These are phyloP conservation scores for Alosa sapidissima DNA, from an alignment of 2,797 vertebrate species.

Conservation along the genomic window DNA sequence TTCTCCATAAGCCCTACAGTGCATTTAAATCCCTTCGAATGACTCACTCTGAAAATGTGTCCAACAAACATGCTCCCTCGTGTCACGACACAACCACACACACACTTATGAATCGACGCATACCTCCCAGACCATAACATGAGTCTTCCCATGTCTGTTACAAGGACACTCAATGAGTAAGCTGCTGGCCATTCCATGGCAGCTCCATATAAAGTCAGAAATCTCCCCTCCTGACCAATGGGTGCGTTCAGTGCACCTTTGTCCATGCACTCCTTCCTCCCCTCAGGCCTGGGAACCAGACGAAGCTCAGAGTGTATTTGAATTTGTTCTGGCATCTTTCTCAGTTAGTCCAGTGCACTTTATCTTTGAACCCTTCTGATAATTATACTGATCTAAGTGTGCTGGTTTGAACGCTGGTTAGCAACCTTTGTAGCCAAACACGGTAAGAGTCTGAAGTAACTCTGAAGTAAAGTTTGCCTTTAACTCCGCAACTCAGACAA, in stretches of 20 bases:
- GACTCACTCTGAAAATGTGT: constrained; percentile 23
- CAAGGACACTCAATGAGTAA: neutral
- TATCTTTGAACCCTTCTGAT: neutral
- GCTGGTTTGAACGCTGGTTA: neutral
- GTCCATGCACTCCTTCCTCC: neutral
- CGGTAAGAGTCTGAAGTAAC: neutral
- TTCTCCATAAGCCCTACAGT: neutral
- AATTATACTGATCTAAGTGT: neutral
- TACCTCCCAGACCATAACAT: neutral
- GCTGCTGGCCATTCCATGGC: neutral
- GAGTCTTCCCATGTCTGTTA: neutral
- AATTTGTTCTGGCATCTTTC: no score
- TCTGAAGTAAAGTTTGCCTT: neutral
- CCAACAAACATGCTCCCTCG: constrained; percentile 14
- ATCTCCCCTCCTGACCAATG: neutral
- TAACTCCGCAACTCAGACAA: neutral
- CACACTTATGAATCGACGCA: neutral
- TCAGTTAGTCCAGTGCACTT: no score
- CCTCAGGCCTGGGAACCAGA: no score
- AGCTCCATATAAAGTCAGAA: neutral
- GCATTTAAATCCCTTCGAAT: constrained; percentile 30
- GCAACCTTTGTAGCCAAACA: no score
- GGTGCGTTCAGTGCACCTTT: neutral
- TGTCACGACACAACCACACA: neutral
- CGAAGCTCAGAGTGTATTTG: no score